A percentile compares a stretch with the other conserved stretches of the same genome.
Evolutionary conservation across 2,888 invertebrate species (phyloP).

Genomic region (Octonoba sinensis): DNA sequence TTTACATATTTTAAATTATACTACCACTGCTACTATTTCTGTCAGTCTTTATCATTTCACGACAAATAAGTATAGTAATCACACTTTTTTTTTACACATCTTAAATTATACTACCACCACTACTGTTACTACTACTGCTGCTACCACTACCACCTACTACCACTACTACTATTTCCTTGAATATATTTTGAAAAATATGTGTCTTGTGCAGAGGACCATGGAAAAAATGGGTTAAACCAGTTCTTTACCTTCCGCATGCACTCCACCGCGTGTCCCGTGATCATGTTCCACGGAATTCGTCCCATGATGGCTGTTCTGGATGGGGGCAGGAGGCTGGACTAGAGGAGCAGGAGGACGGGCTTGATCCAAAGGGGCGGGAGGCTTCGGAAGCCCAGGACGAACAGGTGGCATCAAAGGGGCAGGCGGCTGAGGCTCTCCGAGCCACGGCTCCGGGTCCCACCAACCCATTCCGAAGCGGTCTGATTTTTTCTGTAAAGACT

Average conservation of each 20-base stretch:
- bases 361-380: slow-evolving; percentile 28
- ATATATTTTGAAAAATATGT: no score
- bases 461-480: slow-evolving; percentile 34
- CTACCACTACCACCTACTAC: no score
- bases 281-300: slow-evolving; percentile 1
- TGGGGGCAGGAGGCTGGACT: slow-evolving; percentile 19
- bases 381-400: slow-evolving; percentile 11
- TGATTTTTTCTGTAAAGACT: slow-evolving; percentile 17
- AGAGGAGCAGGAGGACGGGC: slow-evolving; percentile 17
- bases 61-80: no score
- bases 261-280: slow-evolving; percentile 26
- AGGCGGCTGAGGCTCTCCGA: slow-evolving; percentile 33
- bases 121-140: no score
- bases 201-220: no score
- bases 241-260: slow-evolving; percentile 44
- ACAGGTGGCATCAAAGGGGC: slow-evolving; percentile 21
- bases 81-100: no score
- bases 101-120: no score
- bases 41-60: no score
- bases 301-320: slow-evolving; percentile 4
- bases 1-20: no score
- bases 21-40: no score
- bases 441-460: slow-evolving; percentile 43
- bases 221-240: no score
- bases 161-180: no score